phyloP scores from a whole-genome alignment of 2,113 vertebrate genomes.

The Condylura cristata region DNA sequence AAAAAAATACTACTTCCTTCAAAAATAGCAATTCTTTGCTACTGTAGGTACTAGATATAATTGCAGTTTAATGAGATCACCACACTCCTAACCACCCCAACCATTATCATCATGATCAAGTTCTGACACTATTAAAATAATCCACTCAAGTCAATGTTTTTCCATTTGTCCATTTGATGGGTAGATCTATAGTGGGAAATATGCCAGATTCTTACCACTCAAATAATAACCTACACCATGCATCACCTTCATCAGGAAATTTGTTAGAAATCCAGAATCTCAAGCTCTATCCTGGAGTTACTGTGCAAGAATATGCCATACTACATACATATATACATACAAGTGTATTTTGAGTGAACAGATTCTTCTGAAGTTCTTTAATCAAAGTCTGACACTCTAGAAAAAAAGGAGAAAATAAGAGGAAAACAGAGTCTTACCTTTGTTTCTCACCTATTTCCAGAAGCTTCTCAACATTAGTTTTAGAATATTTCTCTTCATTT shows the following conservation, averaged over 20 bases:
- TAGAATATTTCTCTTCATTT: conserved; percentile 93
- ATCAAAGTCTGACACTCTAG: background rate
- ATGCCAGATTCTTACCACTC: background rate
- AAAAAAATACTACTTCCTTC: background rate
- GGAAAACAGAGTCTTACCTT: conserved; percentile 86
- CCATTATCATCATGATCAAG: background rate
- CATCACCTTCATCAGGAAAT: accelerated
- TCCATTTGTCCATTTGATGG: background rate
- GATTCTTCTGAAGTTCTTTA: background rate
- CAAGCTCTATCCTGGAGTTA: background rate
- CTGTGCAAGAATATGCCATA: background rate
- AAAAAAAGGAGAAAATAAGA: background rate
- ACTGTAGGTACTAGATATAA: background rate
- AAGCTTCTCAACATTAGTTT: conserved; percentile 95
- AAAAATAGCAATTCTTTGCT: background rate
- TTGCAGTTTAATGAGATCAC: background rate
- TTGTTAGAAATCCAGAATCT: background rate
- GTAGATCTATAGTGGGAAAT: background rate
- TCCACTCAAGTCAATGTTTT: no score
- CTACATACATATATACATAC: no score
- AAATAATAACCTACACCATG: background rate
- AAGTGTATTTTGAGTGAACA: background rate
- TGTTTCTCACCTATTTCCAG: conserved; percentile 96
- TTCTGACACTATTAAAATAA: background rate
- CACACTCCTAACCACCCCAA: background rate